A percentile compares a stretch with the other conserved stretches of the same genome.
These are phyloP conservation scores for Cephalopachus bancanus DNA, from an alignment of 2,797 vertebrate genomes.

Conservation along the genomic window DNA sequence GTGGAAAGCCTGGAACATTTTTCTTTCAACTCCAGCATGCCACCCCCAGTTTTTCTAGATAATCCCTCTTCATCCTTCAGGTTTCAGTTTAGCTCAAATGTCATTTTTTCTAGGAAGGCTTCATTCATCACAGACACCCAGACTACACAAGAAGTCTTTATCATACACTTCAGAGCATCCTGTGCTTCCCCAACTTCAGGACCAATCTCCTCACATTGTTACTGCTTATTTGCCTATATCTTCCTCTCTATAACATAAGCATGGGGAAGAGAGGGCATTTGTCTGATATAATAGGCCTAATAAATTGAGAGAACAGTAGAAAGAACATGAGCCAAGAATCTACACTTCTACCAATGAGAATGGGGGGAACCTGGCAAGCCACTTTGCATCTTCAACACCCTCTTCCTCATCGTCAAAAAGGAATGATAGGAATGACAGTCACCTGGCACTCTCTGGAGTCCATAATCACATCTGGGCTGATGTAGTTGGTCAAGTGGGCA, in stretches of 20 bases:
- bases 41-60: not conserved
- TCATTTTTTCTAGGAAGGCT: slow-evolving; percentile 6
- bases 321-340: not conserved
- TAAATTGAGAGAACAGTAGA: not conserved
- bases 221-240: not conserved
- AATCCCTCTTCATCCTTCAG: not conserved
- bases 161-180: not conserved
- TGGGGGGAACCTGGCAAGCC: not conserved
- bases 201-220: not conserved
- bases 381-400: not conserved
- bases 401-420: not conserved
- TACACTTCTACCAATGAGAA: not conserved
- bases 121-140: not conserved
- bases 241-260: not conserved
- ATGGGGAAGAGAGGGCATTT: not conserved
- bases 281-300: not conserved
- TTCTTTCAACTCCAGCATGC: not conserved
- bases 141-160: not conserved
- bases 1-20: not conserved
- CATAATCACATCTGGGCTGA: not conserved
- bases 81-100: not conserved
- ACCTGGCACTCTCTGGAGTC: not conserved
- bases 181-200: accelerated
- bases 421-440: not conserved
- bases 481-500: not conserved